These are phyloP conservation scores for Oxycera nigricornis DNA, from an alignment of 2,888 invertebrate species.

Conservation along the genomic window DNA sequence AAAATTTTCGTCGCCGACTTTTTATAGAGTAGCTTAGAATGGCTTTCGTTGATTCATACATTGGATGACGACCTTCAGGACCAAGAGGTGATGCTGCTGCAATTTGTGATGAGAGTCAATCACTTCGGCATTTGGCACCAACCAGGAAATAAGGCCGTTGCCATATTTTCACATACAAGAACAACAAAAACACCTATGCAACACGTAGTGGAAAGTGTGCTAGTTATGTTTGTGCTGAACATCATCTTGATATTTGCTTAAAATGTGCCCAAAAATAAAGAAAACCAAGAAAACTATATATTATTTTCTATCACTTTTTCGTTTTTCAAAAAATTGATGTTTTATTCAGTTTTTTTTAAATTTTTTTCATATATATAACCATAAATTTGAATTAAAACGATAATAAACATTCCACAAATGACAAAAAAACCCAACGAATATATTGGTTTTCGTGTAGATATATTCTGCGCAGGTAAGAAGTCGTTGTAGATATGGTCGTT, in stretches of 20 bases:
- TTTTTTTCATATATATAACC: not conserved
- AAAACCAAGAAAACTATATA: not conserved
- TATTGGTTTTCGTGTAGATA: not conserved
- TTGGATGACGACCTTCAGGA: not conserved
- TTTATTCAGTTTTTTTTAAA: not conserved
- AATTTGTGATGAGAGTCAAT: not conserved
- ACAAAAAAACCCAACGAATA: not conserved
- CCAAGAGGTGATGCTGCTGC: not conserved
- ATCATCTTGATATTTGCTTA: not conserved
- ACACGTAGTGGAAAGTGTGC: not conserved
- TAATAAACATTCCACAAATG: not conserved
- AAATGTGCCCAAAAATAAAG: not conserved
- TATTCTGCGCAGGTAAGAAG: not conserved
- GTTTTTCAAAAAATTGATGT: not conserved
- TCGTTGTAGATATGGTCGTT: not conserved
- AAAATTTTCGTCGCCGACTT: not conserved
- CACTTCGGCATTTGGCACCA: not conserved
- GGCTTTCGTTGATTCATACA: not conserved
- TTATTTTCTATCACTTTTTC: not conserved
- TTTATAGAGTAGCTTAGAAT: not conserved
- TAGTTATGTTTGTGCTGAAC: not conserved
- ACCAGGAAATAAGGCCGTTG: not conserved
- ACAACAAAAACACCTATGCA: not conserved
- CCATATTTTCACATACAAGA: not conserved
- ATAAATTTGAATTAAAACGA: not conserved